Base-by-base conservation (phyloP, 2,888 invertebrate genomes). In the Himalopsyche japonica region DNA sequence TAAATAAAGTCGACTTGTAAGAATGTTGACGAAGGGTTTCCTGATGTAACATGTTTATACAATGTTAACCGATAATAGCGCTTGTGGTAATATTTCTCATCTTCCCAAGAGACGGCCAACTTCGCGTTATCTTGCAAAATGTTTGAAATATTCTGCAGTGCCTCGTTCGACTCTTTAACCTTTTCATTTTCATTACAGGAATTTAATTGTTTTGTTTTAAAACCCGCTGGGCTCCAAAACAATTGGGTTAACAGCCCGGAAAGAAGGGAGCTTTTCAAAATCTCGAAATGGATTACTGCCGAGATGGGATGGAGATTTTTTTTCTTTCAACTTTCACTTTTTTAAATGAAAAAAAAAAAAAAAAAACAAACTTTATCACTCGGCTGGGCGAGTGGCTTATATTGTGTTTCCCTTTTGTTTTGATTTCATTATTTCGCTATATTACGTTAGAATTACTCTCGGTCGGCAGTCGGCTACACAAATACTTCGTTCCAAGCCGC, bases 151-250 rank as follows among this genome's bases (percentile, higher is more conserved):
- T 80, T 70, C 76, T 79, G 48, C 64, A 43, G 37, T 79, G 57
- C 77, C 84, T 84, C 80, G 79, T 79, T 85, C 79, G 82, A 79
- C 81, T 83, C 85, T 80, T 85, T 85, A 85, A 85, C 85, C 83
- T 85, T 81, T 84, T 84, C 84, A 82, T 86, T 86, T 84, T 80
- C 84, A 86, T 86, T 86, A 84, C 86, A 86, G 84, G 80, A 79
- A 86, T 86, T 86, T 84, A 84, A 86, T 86, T 86, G 86, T 84
- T 86, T 86, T 86, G 86, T 84, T 86, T 84, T 82, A 85, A 86
- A 86, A 82, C 86, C 86, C 86, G 70, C 80, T 64, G 81, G 86
- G 79, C 82, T 70, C 34, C 77, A 81, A 57, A 80, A 84, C 86
- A 84, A 86, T 86, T 76, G 84, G 84, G 79, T 81, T 86, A 86